These are phyloP conservation scores for Mus minutoides DNA, from an alignment of 2,797 vertebrate genomes.

Conservation along the genomic window DNA sequence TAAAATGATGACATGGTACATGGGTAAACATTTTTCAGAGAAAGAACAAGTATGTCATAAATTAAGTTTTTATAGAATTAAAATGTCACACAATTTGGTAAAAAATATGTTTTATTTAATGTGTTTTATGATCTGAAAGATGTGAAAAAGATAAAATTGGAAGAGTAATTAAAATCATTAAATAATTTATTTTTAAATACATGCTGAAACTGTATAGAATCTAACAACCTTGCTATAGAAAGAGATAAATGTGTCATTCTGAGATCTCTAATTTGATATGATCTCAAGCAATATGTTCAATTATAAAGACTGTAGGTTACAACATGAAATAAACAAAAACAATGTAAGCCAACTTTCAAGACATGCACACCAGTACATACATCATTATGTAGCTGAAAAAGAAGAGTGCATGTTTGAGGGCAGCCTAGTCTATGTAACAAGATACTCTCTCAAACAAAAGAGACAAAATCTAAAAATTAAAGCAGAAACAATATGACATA, in stretches of 20 bases:
- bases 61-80: not conserved
- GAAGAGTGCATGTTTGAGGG: not conserved
- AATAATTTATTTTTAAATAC: not conserved
- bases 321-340: not conserved
- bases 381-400: not conserved
- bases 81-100: not conserved
- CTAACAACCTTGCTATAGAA: not conserved
- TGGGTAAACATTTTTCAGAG: not conserved
- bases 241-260: not conserved
- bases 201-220: not conserved
- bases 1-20: not conserved
- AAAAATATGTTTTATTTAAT: not conserved
- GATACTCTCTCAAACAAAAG: not conserved
- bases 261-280: not conserved
- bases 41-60: not conserved
- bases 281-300: not conserved
- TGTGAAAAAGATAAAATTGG: not conserved
- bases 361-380: not conserved
- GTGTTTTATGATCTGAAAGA: not conserved
- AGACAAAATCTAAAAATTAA: not conserved
- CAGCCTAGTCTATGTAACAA: not conserved
- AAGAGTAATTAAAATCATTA: not conserved
- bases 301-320: not conserved
- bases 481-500: not conserved
- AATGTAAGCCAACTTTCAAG: not conserved